Percentiles rank a stretch among this genome's conserved stretches.
Conservation (phyloP, 2,797 vertebrate genomes). For the Galago senegalensis region DNA sequence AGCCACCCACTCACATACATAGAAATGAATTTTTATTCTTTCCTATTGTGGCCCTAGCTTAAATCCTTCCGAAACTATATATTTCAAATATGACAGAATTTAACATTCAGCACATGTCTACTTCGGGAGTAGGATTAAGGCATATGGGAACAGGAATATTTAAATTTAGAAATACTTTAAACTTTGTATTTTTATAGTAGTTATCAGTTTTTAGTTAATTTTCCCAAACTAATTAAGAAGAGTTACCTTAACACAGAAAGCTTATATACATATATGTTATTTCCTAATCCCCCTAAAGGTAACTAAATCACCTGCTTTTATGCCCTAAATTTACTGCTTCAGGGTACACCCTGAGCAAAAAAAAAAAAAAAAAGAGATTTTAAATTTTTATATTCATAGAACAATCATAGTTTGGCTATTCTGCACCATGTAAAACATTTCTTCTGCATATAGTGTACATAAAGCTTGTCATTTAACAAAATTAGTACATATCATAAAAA, state of each 20-base stretch:
- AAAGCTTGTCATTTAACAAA: slow-evolving; percentile 19
- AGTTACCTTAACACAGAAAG: neutral
- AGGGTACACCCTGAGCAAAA: neutral
- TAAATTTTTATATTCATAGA: neutral
- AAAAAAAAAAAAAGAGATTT: neutral
- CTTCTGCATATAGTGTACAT: neutral
- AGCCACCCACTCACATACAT: slow-evolving; percentile 45
- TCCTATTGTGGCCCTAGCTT: neutral
- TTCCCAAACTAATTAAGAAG: slow-evolving; percentile 9
- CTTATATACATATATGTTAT: neutral
- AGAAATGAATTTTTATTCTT: slow-evolving; percentile 55
- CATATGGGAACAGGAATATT: neutral
- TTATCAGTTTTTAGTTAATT: slow-evolving; percentile 8
- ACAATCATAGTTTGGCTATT: slow-evolving; percentile 28
- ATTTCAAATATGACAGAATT: slow-evolving; percentile 61
- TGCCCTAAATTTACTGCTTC: neutral
- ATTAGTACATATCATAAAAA: neutral
- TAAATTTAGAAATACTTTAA: slow-evolving; percentile 62
- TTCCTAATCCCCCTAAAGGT: neutral
- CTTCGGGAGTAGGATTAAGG: neutral
- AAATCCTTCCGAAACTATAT: slow-evolving; percentile 49
- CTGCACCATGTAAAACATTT: neutral
- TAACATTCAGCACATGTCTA: neutral
- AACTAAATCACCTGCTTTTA: neutral
- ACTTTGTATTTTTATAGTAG: slow-evolving; percentile 15